These are phyloP conservation scores for Xanthostigma xanthostigma DNA, from an alignment of 2,888 invertebrate species.

Conservation along the genomic window DNA sequence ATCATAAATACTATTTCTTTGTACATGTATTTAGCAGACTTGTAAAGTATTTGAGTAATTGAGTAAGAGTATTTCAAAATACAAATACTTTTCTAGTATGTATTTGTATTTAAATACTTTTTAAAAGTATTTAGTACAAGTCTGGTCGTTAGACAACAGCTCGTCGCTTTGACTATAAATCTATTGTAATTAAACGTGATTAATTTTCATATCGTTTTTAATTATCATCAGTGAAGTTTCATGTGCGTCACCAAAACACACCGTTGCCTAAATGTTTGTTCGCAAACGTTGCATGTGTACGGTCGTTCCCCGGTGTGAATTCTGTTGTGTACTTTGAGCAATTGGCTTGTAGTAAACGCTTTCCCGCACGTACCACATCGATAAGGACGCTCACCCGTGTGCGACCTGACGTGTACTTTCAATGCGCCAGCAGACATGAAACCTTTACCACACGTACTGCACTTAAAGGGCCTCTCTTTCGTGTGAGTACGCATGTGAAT, in stretches of 20 bases:
- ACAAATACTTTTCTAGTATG: too few species aligned
- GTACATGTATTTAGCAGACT: too few species aligned
- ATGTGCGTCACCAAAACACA: not conserved
- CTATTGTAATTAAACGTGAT: too few species aligned
- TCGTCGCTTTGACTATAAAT: too few species aligned
- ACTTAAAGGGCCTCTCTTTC: not conserved
- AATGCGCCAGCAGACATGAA: not conserved
- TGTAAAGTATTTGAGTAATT: too few species aligned
- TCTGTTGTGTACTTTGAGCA: not conserved
- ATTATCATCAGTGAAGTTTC: not conserved
- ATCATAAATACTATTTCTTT: too few species aligned
- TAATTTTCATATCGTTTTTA: too few species aligned
- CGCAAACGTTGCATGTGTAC: not conserved
- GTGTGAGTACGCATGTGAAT: not conserved
- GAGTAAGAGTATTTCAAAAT: too few species aligned
- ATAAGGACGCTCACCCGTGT: not conserved
- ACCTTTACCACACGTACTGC: not conserved
- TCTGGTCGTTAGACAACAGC: too few species aligned
- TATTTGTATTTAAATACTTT: too few species aligned
- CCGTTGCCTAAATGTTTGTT: not conserved
- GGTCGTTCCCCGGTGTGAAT: constrained; percentile 1
- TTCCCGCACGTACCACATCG: not conserved
- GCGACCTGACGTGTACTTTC: not conserved
- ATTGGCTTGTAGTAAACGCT: not conserved
- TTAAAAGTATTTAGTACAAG: too few species aligned